Base-by-base conservation (phyloP, 2,888 invertebrate species). In the Neoitamus cyanurus region DNA sequence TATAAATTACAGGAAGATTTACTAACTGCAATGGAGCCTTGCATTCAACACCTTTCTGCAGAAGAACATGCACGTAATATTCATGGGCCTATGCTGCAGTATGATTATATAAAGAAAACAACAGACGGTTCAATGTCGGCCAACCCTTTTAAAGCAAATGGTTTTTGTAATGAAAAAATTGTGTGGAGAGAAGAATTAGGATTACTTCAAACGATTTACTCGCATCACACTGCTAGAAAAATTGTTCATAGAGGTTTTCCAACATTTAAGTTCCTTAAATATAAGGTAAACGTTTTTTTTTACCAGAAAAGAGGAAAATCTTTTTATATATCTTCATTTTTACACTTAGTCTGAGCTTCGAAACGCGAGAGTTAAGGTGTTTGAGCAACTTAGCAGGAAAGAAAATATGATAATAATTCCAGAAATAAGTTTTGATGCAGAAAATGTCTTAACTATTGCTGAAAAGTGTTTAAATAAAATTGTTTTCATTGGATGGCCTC, bases 401-500 rank as follows among this genome's bases (percentile, higher is more conserved):
- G 96, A 96, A 84, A 98, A 94, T 89, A 95, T 97, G 94, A 94
- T 98, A 69, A 90, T 99, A 9, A 91, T 93, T 77, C 92, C 97
- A n/a, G 88, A 93, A 5, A 90, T 90, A 0, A 91, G 92, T 0
- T 83, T 87, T 0, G 85, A 88, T 3, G 86, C 88, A 87, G 46
- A 89, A 93, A 87, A 88, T 2, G 20, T 90, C 86, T 91, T 93
- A 48, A 89, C 92, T 3, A 90, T 95, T 0, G 95, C 95, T 0
- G 89, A 92, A 6, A 92, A 95, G 68, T 90, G 95, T 46, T 90
- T 98, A 11, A 96, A 96, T 0, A 94, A 95, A 89, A 92, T 93
- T 70, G 93, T 98, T 1, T 96, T 94, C 92, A 96, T 97, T 3
- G 94, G 94, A 4, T 99, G 98, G 98, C 99, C 99, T 0, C 97